Evolutionary conservation across 64 coral and sea anemone genomes (phyloP).

Genomic region (Actinia tenebrosa): DNA sequence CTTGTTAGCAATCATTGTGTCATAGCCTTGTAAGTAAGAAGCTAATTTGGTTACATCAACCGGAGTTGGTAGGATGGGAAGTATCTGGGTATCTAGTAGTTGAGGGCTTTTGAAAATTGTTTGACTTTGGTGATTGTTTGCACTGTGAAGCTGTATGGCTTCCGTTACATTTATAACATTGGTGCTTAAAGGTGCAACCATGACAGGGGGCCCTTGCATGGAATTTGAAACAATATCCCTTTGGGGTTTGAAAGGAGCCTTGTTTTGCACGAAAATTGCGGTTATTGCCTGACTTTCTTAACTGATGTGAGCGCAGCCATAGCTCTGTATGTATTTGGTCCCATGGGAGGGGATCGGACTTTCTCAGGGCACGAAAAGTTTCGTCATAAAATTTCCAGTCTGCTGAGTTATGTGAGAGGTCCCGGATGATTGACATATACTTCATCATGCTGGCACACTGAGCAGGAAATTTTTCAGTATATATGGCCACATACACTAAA

Average conservation of each 20-base stretch:
- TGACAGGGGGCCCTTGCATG: not conserved
- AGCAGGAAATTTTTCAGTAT: conserved; percentile 14
- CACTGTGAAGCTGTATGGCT: not conserved
- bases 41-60: conserved; percentile 21
- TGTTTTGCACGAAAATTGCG: not conserved
- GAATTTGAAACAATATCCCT: not conserved
- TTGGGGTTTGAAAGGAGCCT: not conserved
- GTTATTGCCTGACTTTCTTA: not conserved
- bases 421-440: conserved; percentile 11
- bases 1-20: not conserved
- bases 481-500: conserved; percentile 17
- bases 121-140: too few species aligned
- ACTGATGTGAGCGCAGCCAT: not conserved
- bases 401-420: conserved; percentile 8
- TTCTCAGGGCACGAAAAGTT: conserved; percentile 8
- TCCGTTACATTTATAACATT: not conserved
- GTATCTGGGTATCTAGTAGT: too few species aligned
- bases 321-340: conserved; percentile 23
- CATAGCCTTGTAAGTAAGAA: conserved; percentile 31
- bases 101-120: too few species aligned
- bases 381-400: conserved; percentile 34
- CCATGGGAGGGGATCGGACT: conserved; percentile 17
- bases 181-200: not conserved
- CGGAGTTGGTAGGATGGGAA: conserved; percentile 8
- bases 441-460: conserved; percentile 23